A percentile compares a stretch with the other conserved stretches of the same genome.
phyloP scores from a whole-genome alignment of 1,140 invertebrate genomes.

The Hycleus cichorii region DNA sequence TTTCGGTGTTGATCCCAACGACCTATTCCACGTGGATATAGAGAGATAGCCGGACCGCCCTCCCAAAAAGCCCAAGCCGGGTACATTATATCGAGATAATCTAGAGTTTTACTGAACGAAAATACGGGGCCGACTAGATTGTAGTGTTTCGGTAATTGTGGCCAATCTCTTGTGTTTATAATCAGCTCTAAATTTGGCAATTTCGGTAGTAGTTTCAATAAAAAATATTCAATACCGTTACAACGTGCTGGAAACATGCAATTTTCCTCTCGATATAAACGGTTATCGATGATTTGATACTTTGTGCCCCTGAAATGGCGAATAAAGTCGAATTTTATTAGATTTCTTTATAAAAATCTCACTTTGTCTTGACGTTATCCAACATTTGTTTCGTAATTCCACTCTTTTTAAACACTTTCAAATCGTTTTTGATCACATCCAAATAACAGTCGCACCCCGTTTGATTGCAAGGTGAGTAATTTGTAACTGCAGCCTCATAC shows the following conservation, averaged over 20 bases:
- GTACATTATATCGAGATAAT: slow-evolving; percentile 91
- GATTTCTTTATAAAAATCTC: slow-evolving; percentile 18
- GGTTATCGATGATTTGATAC: slow-evolving; percentile 80
- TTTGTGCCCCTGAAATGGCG: slow-evolving; percentile 55
- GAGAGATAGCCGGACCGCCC: slow-evolving; percentile 88
- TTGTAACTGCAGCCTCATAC: slow-evolving; percentile 39
- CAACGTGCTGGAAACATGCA: slow-evolving; percentile 92
- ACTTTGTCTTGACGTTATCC: slow-evolving; percentile 50
- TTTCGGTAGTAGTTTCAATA: slow-evolving; percentile 54
- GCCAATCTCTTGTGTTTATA: slow-evolving; percentile 89
- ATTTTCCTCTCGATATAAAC: slow-evolving; percentile 70
- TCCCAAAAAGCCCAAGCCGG: slow-evolving; percentile 98
- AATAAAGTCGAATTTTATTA: slow-evolving; percentile 12
- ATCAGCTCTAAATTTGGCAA: slow-evolving; percentile 81
- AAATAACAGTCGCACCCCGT: slow-evolving; percentile 55
- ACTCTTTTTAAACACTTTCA: slow-evolving; percentile 58
- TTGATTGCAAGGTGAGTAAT: slow-evolving; percentile 43
- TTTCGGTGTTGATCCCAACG: slow-evolving; percentile 81
- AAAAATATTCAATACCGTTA: slow-evolving; percentile 85
- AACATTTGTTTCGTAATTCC: slow-evolving; percentile 63
- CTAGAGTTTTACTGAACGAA: slow-evolving; percentile 87
- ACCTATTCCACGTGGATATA: slow-evolving; percentile 86
- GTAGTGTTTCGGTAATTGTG: slow-evolving; percentile 65
- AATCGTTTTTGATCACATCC: slow-evolving; percentile 58
- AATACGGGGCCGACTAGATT: slow-evolving; percentile 69